These are phyloP conservation scores for Cyclura pinguis DNA, from an alignment of 2,797 vertebrate genomes.

Conservation along the genomic window DNA sequence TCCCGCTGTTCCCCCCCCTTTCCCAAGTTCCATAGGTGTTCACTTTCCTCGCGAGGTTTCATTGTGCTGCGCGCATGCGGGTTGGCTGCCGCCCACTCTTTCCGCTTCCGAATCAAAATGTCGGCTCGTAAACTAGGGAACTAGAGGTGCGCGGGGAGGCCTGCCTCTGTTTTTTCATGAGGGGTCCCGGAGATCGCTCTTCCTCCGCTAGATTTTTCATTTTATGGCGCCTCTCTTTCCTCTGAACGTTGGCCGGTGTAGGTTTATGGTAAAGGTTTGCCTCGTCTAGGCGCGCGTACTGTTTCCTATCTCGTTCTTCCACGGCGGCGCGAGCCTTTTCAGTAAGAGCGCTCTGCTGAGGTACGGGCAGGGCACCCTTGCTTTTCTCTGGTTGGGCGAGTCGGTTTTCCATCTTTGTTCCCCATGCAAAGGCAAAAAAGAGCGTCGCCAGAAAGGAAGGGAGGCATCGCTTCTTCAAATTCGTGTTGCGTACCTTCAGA, in stretches of 20 bases:
- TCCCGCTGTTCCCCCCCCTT: background rate
- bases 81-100: too few species aligned
- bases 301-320: background rate
- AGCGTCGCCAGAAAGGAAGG: too few species aligned
- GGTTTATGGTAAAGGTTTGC: background rate
- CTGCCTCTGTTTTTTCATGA: background rate
- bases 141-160: accelerated
- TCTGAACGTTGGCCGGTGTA: background rate
- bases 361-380: background rate
- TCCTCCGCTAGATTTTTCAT: background rate
- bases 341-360: background rate
- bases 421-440: too few species aligned
- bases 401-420: too few species aligned
- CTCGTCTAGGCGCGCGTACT: too few species aligned
- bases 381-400: background rate
- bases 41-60: background rate
- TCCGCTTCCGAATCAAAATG: background rate
- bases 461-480: too few species aligned
- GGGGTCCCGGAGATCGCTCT: background rate
- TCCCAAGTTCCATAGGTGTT: accelerated
- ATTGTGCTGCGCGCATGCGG: background rate
- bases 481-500: too few species aligned
- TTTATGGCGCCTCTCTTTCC: background rate
- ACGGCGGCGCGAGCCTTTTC: too few species aligned
- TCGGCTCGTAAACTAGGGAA: accelerated